phyloP scores from a whole-genome alignment of 2,113 vertebrate species.

The Oostethus manadensis region DNA sequence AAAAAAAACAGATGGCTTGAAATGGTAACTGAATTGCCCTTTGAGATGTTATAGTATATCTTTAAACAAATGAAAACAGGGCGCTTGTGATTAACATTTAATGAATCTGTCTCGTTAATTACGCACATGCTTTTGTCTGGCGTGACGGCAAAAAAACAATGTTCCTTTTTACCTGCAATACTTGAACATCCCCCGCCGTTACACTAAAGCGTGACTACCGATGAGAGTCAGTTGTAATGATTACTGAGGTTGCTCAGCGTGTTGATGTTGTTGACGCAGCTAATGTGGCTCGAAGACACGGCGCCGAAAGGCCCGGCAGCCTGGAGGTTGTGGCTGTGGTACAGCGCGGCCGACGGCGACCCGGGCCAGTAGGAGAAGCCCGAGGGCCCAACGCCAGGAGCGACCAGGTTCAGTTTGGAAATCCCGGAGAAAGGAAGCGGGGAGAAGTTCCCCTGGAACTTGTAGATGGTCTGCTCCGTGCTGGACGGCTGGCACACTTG shows the following conservation, averaged over 20 bases:
- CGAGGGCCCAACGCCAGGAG: constrained; percentile 81
- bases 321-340: constrained; percentile 84
- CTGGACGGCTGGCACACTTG: constrained; percentile 94
- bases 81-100: too few species aligned
- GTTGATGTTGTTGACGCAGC: constrained; percentile 82
- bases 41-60: too few species aligned
- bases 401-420: constrained; percentile 94
- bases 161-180: background rate
- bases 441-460: constrained; percentile 89
- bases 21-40: too few species aligned
- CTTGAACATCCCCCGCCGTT: background rate
- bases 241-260: constrained; percentile 73
- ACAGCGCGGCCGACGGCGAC: constrained; percentile 79
- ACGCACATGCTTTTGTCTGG: background rate
- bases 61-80: too few species aligned
- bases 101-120: too few species aligned
- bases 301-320: constrained; percentile 81
- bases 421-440: constrained; percentile 89
- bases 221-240: constrained; percentile 83
- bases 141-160: background rate
- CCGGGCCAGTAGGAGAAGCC: constrained; percentile 96
- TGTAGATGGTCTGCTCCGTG: constrained; percentile 90
- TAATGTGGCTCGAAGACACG: constrained; percentile 83
- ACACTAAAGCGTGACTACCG: too few species aligned
- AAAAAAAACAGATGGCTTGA: too few species aligned